phyloP scores from a whole-genome alignment of 2,888 invertebrate species.

The Parnassius smintheus region DNA sequence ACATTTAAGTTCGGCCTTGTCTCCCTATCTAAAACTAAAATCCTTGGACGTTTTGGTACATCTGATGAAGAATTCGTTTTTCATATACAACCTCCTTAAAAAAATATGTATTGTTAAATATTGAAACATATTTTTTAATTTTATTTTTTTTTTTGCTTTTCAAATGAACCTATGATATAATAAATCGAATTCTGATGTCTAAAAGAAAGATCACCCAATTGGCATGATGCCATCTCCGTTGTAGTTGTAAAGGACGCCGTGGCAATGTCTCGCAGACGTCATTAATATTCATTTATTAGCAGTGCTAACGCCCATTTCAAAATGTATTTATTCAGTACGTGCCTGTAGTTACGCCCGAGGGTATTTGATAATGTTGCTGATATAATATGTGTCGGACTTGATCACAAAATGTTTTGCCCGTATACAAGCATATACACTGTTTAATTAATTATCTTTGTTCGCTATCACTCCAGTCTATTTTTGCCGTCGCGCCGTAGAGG shows the following conservation, averaged over 20 bases:
- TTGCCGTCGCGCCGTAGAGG: conserved; percentile 2
- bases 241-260: conserved; percentile 43
- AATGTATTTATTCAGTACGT: conserved; percentile 28
- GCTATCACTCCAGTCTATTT: conserved; percentile 14
- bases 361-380: conserved; percentile 18
- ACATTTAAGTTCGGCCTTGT: no score
- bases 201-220: conserved; percentile 50
- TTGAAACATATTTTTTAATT: not conserved
- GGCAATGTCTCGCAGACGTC: conserved; percentile 45
- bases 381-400: conserved; percentile 12
- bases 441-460: conserved; percentile 22
- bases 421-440: not conserved
- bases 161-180: conserved; percentile 21
- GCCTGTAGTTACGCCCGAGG: conserved; percentile 2
- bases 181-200: conserved; percentile 26
- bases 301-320: conserved; percentile 28
- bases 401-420: conserved; percentile 13
- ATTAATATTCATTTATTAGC: conserved; percentile 56
- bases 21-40: no score
- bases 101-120: no score
- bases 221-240: conserved; percentile 53
- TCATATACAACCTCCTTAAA: no score
- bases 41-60: no score
- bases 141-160: conserved; percentile 9
- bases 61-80: no score